Conservation (phyloP, 2,888 invertebrate species). For the Heterodera filipjevi region DNA sequence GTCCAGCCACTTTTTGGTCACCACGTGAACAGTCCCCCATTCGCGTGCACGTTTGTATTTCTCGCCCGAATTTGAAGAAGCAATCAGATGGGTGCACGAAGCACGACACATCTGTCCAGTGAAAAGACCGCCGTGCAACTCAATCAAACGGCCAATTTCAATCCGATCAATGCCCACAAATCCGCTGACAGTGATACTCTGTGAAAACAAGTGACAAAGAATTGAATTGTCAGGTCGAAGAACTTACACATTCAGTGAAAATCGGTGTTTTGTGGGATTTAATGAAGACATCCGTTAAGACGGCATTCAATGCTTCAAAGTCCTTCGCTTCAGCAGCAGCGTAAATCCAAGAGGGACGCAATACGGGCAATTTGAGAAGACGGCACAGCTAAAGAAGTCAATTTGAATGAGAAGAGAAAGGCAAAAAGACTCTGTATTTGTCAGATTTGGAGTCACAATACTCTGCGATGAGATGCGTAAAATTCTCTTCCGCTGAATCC, state of each 20-base stretch:
- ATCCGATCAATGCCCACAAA: slow-evolving; percentile 42
- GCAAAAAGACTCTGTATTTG: slow-evolving; percentile 50
- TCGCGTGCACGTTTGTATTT: slow-evolving; percentile 51
- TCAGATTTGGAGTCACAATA: slow-evolving; percentile 41
- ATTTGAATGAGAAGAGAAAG: no score
- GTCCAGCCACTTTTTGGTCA: slow-evolving; percentile 49
- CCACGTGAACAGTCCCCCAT: slow-evolving; percentile 52
- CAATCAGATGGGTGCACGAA: slow-evolving; percentile 52
- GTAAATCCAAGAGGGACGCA: slow-evolving; percentile 38
- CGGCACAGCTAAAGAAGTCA: slow-evolving; percentile 5
- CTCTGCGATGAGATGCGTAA: neutral
- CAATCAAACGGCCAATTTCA: slow-evolving; percentile 44
- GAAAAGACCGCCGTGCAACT: slow-evolving; percentile 47
- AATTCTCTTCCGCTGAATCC: neutral
- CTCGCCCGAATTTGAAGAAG: slow-evolving; percentile 46
- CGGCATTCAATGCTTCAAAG: neutral
- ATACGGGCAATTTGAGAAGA: slow-evolving; percentile 30
- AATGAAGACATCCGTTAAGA: slow-evolving; percentile 17
- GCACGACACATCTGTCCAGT: slow-evolving; percentile 48
- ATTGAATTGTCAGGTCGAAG: no score
- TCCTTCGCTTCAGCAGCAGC: slow-evolving; percentile 35
- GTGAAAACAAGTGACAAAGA: slow-evolving; percentile 9
- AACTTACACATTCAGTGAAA: slow-evolving; percentile 41
- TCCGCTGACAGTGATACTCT: slow-evolving; percentile 48
- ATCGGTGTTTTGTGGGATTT: slow-evolving; percentile 38